Conservation (phyloP, 2,888 invertebrate species). For the Eupeodes luniger region DNA sequence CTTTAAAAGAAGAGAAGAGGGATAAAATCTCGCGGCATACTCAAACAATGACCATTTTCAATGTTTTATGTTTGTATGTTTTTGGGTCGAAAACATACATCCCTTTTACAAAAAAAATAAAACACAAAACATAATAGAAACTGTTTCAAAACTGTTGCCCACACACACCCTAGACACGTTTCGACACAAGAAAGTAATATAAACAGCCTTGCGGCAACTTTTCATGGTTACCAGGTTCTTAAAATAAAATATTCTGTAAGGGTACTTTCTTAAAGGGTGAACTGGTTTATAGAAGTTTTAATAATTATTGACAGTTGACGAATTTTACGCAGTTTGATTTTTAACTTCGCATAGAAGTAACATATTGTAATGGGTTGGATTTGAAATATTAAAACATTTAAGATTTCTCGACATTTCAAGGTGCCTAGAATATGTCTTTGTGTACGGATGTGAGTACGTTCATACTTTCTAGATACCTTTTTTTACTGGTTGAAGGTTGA, state of each 20-base stretch:
- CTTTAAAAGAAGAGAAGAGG: neutral
- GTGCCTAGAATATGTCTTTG: no score
- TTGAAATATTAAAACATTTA: no score
- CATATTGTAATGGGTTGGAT: no score
- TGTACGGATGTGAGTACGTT: no score
- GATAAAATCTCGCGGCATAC: conserved; percentile 12
- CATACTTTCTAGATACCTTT: no score
- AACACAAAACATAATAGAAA: conserved; percentile 21
- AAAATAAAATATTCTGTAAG: neutral
- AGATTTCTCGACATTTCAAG: no score
- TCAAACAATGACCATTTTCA: conserved; percentile 51
- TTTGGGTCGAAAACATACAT: conserved; percentile 47
- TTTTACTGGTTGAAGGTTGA: no score
- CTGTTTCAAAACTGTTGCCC: conserved; percentile 73
- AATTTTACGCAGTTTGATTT: no score
- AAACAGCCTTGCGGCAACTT: conserved; percentile 63
- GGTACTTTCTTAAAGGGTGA: no score
- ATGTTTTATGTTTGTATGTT: conserved; percentile 56
- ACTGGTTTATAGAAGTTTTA: no score
- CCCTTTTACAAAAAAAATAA: conserved; percentile 29
- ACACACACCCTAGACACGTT: conserved; percentile 50
- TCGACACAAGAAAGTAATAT: neutral
- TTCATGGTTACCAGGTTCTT: conserved; percentile 26
- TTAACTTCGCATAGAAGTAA: no score
- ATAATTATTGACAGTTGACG: no score